Base-by-base conservation (phyloP, 2,797 vertebrate genomes). In the Anguilla megastoma region DNA sequence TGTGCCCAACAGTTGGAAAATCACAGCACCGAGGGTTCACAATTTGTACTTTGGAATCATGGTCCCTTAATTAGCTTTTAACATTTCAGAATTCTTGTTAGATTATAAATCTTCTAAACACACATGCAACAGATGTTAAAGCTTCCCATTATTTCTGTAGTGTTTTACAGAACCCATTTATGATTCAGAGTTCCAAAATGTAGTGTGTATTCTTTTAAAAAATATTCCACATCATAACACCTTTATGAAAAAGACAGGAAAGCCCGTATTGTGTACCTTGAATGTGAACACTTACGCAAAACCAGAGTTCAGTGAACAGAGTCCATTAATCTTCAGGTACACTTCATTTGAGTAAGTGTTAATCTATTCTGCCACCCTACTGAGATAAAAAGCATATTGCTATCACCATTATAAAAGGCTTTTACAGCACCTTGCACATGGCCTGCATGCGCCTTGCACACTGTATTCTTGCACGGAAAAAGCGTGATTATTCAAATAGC, bases 341-440 rank as follows among this genome's bases (percentile, higher is more conserved):
- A 36, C 14, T 76, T 76, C 30, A 76, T 76, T 41, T 76, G 14
- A 76, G 74, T 76, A 76, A 76, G 30, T 41, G 33, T 76, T 76
- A 76, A 76, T 76, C 74, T n/a, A 76, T 41, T 41, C 9, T 76
- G 36, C 10, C 30, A 41, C 36, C 33, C 74, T 41, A 76, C 30
- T 36, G 74, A 41, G 74, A 33, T 76, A 33, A 76, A 76, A 18
- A 71, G n/a, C 69, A 71, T 71, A 71, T 30, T 71, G 69, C 69
- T 71, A 0, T 30, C n/a, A 10, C 74, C 5, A 41, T 76, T 76
- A 76, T 21, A 76, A 74, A 9, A 41, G 18, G 30, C 74, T 76
- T 76, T 76, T 76, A 76, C 30, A 76, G 30, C 33, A 41, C 18
- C 36, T 41, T 76, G 74, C 33, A 36, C 27, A 71, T 33, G 27